phyloP scores from a whole-genome alignment of 2,888 invertebrate species.

The Cosmia trapezina region DNA sequence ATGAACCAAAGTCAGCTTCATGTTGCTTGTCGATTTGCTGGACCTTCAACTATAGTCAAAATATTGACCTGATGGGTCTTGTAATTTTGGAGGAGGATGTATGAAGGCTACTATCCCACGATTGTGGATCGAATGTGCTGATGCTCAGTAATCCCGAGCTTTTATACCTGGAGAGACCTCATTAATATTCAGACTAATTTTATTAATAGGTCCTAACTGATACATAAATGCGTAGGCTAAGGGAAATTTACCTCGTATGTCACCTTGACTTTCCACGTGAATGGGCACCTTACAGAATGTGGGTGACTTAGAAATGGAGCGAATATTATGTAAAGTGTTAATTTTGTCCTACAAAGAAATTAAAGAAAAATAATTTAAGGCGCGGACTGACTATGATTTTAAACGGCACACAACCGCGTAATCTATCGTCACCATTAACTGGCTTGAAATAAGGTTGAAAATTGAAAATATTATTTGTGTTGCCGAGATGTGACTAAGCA shows the following conservation, averaged over 20 bases:
- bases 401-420: too few species aligned
- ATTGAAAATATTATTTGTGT: too few species aligned
- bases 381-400: too few species aligned
- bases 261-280: conserved; percentile 20
- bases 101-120: conserved; percentile 15
- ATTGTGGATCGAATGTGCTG: conserved; percentile 39
- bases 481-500: too few species aligned
- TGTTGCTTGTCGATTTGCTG: conserved; percentile 6
- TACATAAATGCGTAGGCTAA: conserved; percentile 22
- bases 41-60: conserved; percentile 1
- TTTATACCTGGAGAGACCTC: conserved; percentile 45
- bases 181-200: conserved; percentile 49
- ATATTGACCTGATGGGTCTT: not conserved
- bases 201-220: conserved; percentile 18
- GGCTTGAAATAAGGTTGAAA: too few species aligned
- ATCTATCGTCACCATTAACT: too few species aligned
- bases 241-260: conserved; percentile 18
- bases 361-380: not conserved
- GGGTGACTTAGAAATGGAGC: not conserved
- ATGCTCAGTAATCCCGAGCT: conserved; percentile 8
- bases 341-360: not conserved
- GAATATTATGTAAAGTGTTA: too few species aligned
- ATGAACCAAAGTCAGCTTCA: conserved; percentile 48
- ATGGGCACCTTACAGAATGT: conserved; percentile 11
- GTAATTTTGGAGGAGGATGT: not conserved